Evolutionary conservation across 2,888 invertebrate species (phyloP), one percentile per base, ranked within the genome.

Genomic region (Acleris emargana): DNA sequence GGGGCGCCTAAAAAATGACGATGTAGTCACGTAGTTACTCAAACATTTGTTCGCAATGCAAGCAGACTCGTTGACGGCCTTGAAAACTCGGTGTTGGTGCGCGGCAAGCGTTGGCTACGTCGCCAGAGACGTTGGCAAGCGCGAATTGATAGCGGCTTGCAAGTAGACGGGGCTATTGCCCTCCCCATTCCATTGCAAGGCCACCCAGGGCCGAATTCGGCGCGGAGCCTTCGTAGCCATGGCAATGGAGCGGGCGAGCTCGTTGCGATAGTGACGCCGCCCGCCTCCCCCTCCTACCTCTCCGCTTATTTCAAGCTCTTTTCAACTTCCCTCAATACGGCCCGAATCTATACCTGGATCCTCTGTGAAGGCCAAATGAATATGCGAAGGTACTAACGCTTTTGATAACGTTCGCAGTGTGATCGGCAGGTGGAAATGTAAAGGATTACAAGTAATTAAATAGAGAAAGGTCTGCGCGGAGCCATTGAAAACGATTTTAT

Each of bases 141-240:
- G 86, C 82, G 83, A 86, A 86, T 88, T 87, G 87, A 88, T 89
- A 89, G 85, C 83, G 80, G 82, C 77, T 74, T 76, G 83, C 82
- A 83, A 78, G 74, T 88, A 87, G 88, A 82, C 88, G 89, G 83
- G 93, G 91, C 84, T 89, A 92, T 88, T 92, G 93, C 91, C 92
- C 93, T 91, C 91, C 93, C 88, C 93, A 91, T 84, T 83, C 92
- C 90, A 91, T 83, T 93, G 93, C 92, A 93, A 92, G 93, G 93
- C 91, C 90, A 87, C 89, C 89, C 93, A 93, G 93, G 88, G 90
- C 89, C 90, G 92, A 79, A 93, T 83, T 89, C 79, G 83, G 64
- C 67, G 80, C 76, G 76, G 77, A 72, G 78, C 72, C 72, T 67
- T 75, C 82, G 89, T 89, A 88, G 81, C 74, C 87, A 89, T 91